Conservation (phyloP, 2,797 vertebrate genomes). For the Alosa sapidissima region DNA sequence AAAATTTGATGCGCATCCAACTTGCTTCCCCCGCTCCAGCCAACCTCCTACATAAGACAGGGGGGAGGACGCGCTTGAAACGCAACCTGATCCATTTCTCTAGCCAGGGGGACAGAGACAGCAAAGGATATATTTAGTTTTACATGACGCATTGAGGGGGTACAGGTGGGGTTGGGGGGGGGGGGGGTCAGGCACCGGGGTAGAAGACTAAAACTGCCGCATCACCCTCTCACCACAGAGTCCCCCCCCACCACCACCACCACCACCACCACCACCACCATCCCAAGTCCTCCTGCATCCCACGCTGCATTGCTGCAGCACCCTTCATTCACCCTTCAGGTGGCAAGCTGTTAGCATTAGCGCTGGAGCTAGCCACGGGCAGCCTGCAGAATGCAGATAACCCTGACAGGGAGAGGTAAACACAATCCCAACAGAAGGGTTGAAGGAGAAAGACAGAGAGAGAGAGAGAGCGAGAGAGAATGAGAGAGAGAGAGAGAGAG, state of each 20-base stretch:
- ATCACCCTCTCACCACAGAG: not conserved
- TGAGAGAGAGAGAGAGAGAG: not conserved
- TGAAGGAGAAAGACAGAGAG: not conserved
- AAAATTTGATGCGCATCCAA: not conserved
- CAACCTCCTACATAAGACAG: constrained; percentile 2
- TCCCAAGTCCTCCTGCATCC: not conserved
- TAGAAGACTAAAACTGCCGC: not conserved
- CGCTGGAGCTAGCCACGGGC: not conserved
- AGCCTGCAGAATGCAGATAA: constrained; percentile 12
- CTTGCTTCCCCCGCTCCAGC: not conserved
- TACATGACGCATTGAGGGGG: not conserved
- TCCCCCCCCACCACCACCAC: too few relatives aligned
- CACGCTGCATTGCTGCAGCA: constrained; percentile 14
- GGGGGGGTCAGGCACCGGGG: not conserved
- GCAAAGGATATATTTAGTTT: not conserved
- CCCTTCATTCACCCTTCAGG: constrained; percentile 24
- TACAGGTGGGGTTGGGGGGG: not conserved
- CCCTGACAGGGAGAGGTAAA: constrained; percentile 15
- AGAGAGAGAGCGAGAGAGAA: not conserved
- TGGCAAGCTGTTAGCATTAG: constrained; percentile 11
- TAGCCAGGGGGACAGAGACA: not conserved
- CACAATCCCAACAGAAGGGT: not conserved
- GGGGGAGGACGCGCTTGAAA: not conserved
- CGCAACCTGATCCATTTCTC: not conserved
- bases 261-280: too few relatives aligned